These are phyloP conservation scores for Acanthacorydalis orientalis DNA, from an alignment of 2,888 invertebrate species.

Conservation along the genomic window DNA sequence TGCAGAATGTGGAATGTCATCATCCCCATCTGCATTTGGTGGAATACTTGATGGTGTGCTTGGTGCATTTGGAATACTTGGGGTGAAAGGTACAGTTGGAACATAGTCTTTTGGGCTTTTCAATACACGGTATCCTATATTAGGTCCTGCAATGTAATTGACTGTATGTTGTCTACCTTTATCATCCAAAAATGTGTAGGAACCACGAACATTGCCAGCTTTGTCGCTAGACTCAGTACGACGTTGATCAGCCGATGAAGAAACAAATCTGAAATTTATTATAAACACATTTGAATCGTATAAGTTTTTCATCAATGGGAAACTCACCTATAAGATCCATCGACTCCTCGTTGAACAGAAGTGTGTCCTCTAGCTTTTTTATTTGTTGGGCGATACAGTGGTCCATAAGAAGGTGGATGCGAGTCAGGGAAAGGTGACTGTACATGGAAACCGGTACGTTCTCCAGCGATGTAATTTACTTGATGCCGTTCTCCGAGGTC, in stretches of 20 bases:
- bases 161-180: slow-evolving; percentile 61
- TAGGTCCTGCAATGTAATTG: slow-evolving; percentile 64
- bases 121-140: slow-evolving; percentile 57
- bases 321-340: slow-evolving; percentile 49
- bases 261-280: slow-evolving; percentile 39
- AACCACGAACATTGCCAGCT: slow-evolving; percentile 54
- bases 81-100: slow-evolving; percentile 31
- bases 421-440: slow-evolving; percentile 51
- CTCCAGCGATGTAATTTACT: slow-evolving; percentile 59
- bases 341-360: slow-evolving; percentile 51
- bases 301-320: background rate
- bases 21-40: slow-evolving; percentile 14
- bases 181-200: slow-evolving; percentile 62
- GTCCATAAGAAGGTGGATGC: slow-evolving; percentile 41
- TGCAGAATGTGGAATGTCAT: slow-evolving; percentile 4
- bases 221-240: slow-evolving; percentile 57
- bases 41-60: slow-evolving; percentile 18
- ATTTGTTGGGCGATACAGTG: slow-evolving; percentile 43
- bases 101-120: slow-evolving; percentile 54
- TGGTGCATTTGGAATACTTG: slow-evolving; percentile 27
- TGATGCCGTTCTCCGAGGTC: slow-evolving; percentile 61
- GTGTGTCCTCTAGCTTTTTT: slow-evolving; percentile 50
- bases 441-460: slow-evolving; percentile 60
- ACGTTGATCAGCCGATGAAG: slow-evolving; percentile 60
- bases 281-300: background rate